Evolutionary conservation across 2,888 invertebrate genomes (phyloP).

Genomic region (Pristionchus entomophagus): DNA sequence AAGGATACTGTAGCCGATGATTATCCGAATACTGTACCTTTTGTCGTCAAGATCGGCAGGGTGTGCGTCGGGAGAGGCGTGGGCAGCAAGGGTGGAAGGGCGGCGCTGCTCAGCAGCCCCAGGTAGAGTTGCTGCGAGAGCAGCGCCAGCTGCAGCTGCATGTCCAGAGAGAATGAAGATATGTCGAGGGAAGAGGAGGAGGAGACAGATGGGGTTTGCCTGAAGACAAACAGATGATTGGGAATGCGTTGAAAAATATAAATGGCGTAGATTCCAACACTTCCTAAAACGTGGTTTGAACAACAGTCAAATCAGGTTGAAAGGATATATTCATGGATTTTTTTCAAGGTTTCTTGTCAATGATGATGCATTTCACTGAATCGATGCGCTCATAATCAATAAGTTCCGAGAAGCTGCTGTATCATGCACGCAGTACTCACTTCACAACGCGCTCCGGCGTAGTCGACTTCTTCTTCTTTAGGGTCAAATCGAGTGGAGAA

Average conservation of each 20-base stretch:
- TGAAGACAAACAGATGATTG: neutral
- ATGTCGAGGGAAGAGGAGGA: neutral
- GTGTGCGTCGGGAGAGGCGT: neutral
- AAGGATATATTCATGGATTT: neutral
- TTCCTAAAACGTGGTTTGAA: no score
- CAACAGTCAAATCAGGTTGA: no score
- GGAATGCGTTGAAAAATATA: no score
- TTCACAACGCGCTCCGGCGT: neutral
- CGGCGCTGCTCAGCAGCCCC: neutral
- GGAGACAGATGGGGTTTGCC: neutral
- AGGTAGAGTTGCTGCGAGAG: conserved; percentile 30
- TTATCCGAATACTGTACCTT: neutral
- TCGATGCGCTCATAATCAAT: neutral
- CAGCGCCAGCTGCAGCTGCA: conserved; percentile 13
- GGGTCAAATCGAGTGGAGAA: conserved; percentile 3
- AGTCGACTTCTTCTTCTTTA: conserved; percentile 42
- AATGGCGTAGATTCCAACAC: no score
- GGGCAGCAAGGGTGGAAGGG: neutral
- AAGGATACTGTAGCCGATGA: neutral
- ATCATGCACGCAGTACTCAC: neutral
- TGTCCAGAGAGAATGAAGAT: neutral
- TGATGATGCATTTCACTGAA: neutral
- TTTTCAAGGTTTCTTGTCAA: neutral
- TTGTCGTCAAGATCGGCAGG: no score
- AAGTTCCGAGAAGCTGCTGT: neutral